These are phyloP conservation scores for Tupaia chinensis DNA, from an alignment of 2,113 vertebrate species.

Conservation along the genomic window DNA sequence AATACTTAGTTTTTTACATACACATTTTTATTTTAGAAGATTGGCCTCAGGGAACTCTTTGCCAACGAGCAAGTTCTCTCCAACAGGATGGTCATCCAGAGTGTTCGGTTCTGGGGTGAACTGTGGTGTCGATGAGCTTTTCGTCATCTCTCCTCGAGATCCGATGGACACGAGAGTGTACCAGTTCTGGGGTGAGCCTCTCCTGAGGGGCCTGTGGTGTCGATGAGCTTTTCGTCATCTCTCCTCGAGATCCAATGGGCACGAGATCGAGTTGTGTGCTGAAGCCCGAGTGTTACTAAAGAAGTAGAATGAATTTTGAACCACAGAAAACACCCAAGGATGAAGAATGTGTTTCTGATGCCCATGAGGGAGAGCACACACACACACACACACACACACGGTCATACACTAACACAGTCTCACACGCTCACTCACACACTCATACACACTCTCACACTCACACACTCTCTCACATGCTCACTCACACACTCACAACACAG, in stretches of 20 bases:
- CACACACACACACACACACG: too few relatives aligned
- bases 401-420: too few relatives aligned
- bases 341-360: neutral
- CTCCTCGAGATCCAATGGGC: rapidly evolving
- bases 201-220: too few relatives aligned
- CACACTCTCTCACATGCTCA: too few relatives aligned
- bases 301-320: neutral
- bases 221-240: neutral
- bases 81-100: neutral
- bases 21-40: neutral
- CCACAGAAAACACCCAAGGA: neutral
- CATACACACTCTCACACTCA: too few relatives aligned
- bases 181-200: neutral
- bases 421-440: too few relatives aligned
- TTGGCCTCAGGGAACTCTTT: neutral
- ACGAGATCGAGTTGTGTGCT: neutral
- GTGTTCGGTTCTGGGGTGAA: neutral
- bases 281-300: neutral
- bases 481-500: rapidly evolving
- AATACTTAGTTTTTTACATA: neutral
- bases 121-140: neutral
- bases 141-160: neutral
- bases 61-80: neutral
- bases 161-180: rapidly evolving
- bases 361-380: too few relatives aligned